Conservation (phyloP, 2,113 vertebrate species). For the Albula glossodonta region DNA sequence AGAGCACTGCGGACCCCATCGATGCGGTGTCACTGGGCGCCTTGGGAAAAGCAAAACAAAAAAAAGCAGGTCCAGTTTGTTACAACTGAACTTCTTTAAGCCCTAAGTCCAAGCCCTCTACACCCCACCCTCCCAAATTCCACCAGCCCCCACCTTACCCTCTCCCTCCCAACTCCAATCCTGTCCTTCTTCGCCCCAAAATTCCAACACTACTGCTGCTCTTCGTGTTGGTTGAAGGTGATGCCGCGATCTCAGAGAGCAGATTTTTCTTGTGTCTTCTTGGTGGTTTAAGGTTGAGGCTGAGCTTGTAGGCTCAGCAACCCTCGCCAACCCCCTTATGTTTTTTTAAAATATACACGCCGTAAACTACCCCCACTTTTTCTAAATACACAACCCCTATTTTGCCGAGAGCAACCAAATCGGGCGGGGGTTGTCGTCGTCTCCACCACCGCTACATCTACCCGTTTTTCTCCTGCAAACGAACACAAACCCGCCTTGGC, state of each 20-base stretch:
- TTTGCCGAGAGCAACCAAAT: constrained; percentile 68
- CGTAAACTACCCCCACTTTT: not conserved
- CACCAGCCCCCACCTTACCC: constrained; percentile 12
- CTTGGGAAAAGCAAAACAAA: constrained; percentile 22
- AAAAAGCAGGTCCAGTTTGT: constrained; percentile 21
- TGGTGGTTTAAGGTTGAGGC: constrained; percentile 21
- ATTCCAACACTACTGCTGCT: constrained; percentile 21
- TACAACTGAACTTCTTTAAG: too few species aligned
- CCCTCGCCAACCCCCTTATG: not conserved
- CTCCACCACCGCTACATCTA: constrained; percentile 80
- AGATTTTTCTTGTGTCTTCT: constrained; percentile 45
- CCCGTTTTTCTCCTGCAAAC: constrained; percentile 77
- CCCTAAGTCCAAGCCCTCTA: too few species aligned
- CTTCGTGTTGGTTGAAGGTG: constrained; percentile 14
- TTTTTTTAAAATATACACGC: not conserved
- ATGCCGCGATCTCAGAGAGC: constrained; percentile 30
- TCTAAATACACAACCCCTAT: constrained; percentile 41
- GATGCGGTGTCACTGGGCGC: constrained; percentile 42
- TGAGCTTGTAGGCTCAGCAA: constrained; percentile 11
- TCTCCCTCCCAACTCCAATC: constrained; percentile 10
- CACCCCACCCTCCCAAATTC: constrained; percentile 11
- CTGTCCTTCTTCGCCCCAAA: constrained; percentile 19
- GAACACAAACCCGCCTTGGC: constrained; percentile 81
- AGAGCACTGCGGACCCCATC: constrained; percentile 29
- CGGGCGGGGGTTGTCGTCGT: constrained; percentile 54